Evolutionary conservation across 1,140 invertebrate genomes (phyloP), one percentile per base, ranked within the genome.

Genomic region (Scaptomyza graminum): DNA sequence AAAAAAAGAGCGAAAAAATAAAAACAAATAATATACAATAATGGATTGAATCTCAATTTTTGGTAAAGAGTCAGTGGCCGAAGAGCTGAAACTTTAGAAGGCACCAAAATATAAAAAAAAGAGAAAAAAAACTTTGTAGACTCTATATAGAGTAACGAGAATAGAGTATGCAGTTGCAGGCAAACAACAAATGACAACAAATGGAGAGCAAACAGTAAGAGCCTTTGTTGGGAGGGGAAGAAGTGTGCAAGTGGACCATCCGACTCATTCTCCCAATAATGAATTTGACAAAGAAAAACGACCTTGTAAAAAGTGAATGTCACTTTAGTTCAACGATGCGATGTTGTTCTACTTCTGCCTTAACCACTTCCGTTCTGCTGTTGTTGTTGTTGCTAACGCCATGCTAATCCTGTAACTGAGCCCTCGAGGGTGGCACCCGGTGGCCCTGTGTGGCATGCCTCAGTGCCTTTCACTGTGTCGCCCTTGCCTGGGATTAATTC

Each of bases 1-100:
- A 39, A 47, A 16, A 59, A 63, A 41, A 4, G 25, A 4, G 25
- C 25, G 25, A 28, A 28, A 28, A 28, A 6, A 7, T n/a, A 28
- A 3, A 28, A 75, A 59, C 59, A 76, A 73, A 74, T 63, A 78
- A 69, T 79, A 7, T 31, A 31, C 28, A 82, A 88, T 88, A 85
- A 88, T 85, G 83, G 78, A 88, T 85, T 85, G 67, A 72, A 88
- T 78, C 63, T 76, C 71, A 76, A 82, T 85, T 81, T 78, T 70
- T 34, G 83, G 72, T 46, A 67, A 62, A 39, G 54, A 60, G 56
- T 73, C 70, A 72, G 54, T 52, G 39, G 18, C 18, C 4, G 18
- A 22, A 22, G 37, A 65, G 18, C 11, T 41, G 69, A 61, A 67
- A 72, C 63, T 47, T 11, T 44, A 31, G 18, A 55, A 67, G 28